Percentiles rank a stretch among this genome's conserved stretches.
phyloP scores from a whole-genome alignment of 2,113 vertebrate species.

The Etheostoma spectabile region DNA sequence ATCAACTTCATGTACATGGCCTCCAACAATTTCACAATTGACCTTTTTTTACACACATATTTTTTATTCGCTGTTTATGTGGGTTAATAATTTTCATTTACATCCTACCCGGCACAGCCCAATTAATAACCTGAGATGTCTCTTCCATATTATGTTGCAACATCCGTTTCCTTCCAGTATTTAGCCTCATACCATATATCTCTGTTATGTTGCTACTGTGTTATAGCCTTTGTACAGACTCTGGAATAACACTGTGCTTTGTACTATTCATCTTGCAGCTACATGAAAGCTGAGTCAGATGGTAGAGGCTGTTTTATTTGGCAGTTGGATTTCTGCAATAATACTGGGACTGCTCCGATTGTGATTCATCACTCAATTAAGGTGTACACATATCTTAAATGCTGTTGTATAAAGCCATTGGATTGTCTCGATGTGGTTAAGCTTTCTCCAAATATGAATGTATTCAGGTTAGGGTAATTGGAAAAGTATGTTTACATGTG shows the following conservation, averaged over 20 bases:
- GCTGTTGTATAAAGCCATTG: constrained; percentile 23
- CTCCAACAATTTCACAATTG: background rate
- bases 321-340: constrained; percentile 25
- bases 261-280: constrained; percentile 42
- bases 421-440: constrained; percentile 38
- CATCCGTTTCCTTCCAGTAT: constrained; percentile 15
- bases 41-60: background rate
- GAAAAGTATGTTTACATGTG: constrained; percentile 41
- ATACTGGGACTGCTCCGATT: constrained; percentile 8
- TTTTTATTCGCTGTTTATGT: constrained; percentile 11
- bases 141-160: constrained; percentile 11
- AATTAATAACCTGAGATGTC: constrained; percentile 20
- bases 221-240: constrained; percentile 23
- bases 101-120: background rate
- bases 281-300: constrained; percentile 50
- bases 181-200: constrained; percentile 9
- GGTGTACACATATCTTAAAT: constrained; percentile 28
- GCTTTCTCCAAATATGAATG: constrained; percentile 16
- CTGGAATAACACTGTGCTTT: constrained; percentile 37
- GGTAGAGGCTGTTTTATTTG: constrained; percentile 45
- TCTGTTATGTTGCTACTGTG: constrained; percentile 11
- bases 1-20: background rate
- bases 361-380: constrained; percentile 54
- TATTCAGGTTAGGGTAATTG: constrained; percentile 40
- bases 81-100: constrained; percentile 5